A percentile compares a stretch with the other conserved stretches of the same genome.
phyloP scores from a whole-genome alignment of 37 sponge, comb jelly and placozoan species.

The Bolinopsis microptera region DNA sequence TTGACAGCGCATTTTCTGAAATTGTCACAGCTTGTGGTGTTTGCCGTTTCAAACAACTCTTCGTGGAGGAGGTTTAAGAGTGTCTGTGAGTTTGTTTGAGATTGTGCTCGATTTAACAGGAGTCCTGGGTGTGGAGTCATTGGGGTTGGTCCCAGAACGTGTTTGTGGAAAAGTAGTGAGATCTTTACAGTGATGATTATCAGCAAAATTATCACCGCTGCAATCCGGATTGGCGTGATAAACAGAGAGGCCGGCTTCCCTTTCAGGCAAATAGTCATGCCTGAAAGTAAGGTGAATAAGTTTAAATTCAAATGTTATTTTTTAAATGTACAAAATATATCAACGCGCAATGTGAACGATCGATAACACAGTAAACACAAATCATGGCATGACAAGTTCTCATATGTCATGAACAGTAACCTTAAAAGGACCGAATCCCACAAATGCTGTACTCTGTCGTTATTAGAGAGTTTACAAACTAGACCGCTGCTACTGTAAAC shows the following conservation, averaged over 20 bases:
- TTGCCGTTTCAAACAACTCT: background rate
- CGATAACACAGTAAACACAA: background rate
- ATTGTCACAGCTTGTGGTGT: background rate
- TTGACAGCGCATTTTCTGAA: background rate
- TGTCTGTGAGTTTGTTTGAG: background rate
- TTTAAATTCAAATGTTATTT: too few relatives aligned
- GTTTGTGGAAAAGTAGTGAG: background rate
- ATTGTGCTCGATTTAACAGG: background rate
- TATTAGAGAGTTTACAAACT: too few relatives aligned
- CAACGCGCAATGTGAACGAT: background rate
- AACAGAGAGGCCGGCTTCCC: background rate
- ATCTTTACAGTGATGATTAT: background rate
- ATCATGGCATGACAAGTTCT: background rate
- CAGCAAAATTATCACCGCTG: background rate
- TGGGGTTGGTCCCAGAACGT: background rate
- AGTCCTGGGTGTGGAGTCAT: background rate
- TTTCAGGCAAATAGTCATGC: background rate
- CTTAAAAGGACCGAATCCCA: background rate
- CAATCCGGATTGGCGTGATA: background rate
- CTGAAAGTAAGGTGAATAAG: too few relatives aligned
- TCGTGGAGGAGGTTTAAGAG: background rate
- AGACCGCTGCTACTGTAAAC: too few relatives aligned
- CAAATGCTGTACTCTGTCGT: background rate
- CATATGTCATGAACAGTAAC: background rate
- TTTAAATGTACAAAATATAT: background rate